Evolutionary conservation across 2,888 invertebrate species (phyloP), one percentile per base, ranked within the genome.

Genomic region (Therioaphis trifolii): DNA sequence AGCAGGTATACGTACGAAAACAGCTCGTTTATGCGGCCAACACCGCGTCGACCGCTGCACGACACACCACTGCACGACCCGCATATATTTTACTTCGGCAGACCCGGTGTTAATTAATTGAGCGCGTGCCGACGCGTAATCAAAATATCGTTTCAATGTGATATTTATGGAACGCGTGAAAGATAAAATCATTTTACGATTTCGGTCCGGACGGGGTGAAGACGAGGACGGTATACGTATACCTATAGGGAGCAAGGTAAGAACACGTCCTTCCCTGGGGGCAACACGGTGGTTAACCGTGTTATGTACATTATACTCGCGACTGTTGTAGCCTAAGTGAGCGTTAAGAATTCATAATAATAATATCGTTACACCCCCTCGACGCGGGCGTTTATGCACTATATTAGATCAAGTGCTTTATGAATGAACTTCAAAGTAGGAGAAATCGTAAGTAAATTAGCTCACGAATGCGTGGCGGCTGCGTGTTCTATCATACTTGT

Each of bases 241-340:
- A n/a, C n/a, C 35, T 3, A 35, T 35, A 35, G 35, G 18, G 18
- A 24, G 35, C 46, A 61, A 29, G 29, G 61, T 49, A 24, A 78
- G 66, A 35, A 52, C 77, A 52, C 15, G 77, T 52, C 77, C 77
- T 78, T 40, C 66, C 66, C 77, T 21, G 21, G 35, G 35, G 66
- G 66, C 52, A 12, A 66, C 24, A 14, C 43, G 27, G 43, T n/a
- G 43, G 27, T 75, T 61, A 61, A 75, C 11, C 14, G 11, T 46
- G 55, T 43, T 61, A n/a, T 58, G 52, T n/a, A n/a, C n/a, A n/a
- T n/a, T n/a, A n/a, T 27, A 43, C 61, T 76, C 63, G n/a, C 63
- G 3, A 63, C 46, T 76, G 61, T 76, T 27, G 76, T 61, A 46
- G 21, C 24, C 46, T 3, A 29, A 76, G 61, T 49, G 29, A 76